Evolutionary conservation across 2,888 invertebrate species (phyloP).

Genomic region (Steromphala cineraria): DNA sequence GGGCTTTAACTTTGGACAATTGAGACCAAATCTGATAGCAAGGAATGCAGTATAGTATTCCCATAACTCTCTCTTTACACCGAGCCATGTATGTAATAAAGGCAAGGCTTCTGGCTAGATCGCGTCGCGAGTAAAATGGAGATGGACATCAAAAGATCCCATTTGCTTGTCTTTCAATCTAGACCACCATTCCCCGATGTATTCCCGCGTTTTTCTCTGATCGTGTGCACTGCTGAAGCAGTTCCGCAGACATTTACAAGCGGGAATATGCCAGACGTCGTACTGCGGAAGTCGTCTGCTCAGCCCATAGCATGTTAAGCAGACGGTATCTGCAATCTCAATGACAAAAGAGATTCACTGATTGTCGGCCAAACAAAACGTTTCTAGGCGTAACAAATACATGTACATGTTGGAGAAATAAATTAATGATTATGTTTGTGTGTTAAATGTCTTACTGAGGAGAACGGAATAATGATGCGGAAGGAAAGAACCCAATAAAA

Average conservation of each 20-base stretch:
- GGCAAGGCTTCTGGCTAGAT: too few relatives aligned
- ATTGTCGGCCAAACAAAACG: too few relatives aligned
- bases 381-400: too few relatives aligned
- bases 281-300: not conserved
- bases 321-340: too few relatives aligned
- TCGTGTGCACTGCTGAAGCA: not conserved
- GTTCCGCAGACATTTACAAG: not conserved
- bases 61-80: not conserved
- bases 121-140: not conserved
- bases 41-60: not conserved
- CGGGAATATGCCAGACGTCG: not conserved
- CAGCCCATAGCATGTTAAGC: not conserved
- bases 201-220: not conserved
- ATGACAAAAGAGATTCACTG: too few relatives aligned
- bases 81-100: too few relatives aligned
- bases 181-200: not conserved
- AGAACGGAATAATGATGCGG: too few relatives aligned
- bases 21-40: not conserved
- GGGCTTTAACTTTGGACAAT: not conserved
- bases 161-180: not conserved
- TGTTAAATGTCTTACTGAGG: too few relatives aligned
- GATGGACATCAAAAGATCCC: not conserved
- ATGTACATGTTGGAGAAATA: too few relatives aligned
- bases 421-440: too few relatives aligned
- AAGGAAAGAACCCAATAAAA: too few relatives aligned